Evolutionary conservation across 1,140 invertebrate genomes (phyloP), one percentile per base, ranked within the genome.

Genomic region (Drosophila nebulosa): DNA sequence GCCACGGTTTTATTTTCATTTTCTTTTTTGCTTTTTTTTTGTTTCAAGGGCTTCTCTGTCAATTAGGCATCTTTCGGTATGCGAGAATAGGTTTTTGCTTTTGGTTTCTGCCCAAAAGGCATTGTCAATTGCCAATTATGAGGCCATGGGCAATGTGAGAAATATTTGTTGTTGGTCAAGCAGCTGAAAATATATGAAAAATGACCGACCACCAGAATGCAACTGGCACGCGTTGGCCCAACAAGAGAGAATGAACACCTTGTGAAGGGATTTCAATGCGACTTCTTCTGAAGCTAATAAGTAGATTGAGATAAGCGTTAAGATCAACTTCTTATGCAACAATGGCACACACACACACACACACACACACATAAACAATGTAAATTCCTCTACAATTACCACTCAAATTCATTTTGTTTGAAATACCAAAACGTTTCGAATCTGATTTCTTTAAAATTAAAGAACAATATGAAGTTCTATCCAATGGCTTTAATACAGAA

Each of bases 91-190:
- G 51, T 46, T 51, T 50, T 64, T 7, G 4, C 3, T 27, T 53
- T 26, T 30, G 26, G 1, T 36, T 59, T 46, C 26, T 36, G 22
- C 21, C 14, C 16, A 2, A 14, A n/a, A 70, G 69, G 51, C 64
- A 75, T 64, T 80, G 64, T 61, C 74, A 83, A 88, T 78, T 46
- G 39, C 83, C 83, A 88, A 88, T 88, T 88, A 88, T 73, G 63
- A 72, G 62, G 35, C 42, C 7, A 18, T 42, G 50, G 30, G 56
- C 57, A 65, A 60, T 74, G 55, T 69, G 64, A 72, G 66, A 63
- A 79, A 66, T 70, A 58, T 79, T 75, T 64, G 53, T 69, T 62
- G 57, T 16, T 77, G 79, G 71, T 51, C 76, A 64, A 64, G 69
- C 77, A 80, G 81, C 73, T 69, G 80, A 57, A 64, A 66, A 22